A percentile compares a stretch with the other conserved stretches of the same genome.
Conservation (phyloP, 2,888 invertebrate genomes). For the Tupiocoris notatus region DNA sequence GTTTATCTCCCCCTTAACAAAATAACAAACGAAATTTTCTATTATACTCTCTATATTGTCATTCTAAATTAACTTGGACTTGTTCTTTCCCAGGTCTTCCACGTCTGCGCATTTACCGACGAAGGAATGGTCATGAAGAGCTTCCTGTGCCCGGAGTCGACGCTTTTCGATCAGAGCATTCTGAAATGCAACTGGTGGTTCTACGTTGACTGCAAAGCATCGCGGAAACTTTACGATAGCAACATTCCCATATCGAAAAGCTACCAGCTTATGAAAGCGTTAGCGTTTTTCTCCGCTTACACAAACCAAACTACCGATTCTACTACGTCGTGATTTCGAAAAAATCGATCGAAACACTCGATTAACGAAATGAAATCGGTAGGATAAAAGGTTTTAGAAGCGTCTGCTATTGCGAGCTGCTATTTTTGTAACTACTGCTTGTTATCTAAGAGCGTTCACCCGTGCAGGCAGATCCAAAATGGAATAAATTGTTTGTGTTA, state of each 20-base stretch:
- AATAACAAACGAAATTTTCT: no score
- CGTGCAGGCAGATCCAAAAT: no score
- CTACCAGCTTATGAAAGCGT: constrained; percentile 85
- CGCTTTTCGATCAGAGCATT: constrained; percentile 86
- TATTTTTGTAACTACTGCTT: constrained; percentile 2
- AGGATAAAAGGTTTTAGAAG: neutral
- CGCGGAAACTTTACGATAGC: constrained; percentile 77
- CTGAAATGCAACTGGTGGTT: constrained; percentile 94
- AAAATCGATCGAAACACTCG: neutral
- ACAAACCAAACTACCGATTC: constrained; percentile 58
- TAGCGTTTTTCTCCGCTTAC: constrained; percentile 84
- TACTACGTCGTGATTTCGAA: neutral
- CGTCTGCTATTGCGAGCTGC: constrained; percentile 20
- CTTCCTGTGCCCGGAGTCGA: constrained; percentile 86
- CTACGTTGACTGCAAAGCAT: constrained; percentile 84
- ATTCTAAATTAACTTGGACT: neutral
- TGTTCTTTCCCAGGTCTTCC: constrained; percentile 69
- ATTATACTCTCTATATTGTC: neutral
- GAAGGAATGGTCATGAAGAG: constrained; percentile 88
- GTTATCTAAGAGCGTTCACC: no score
- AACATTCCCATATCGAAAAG: constrained; percentile 89
- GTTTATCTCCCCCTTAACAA: no score
- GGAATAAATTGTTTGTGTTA: neutral
- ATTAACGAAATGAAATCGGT: neutral
- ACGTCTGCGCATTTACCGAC: constrained; percentile 85